Evolutionary conservation across 2,888 invertebrate genomes (phyloP).

Genomic region (Pristionchus arcanus): DNA sequence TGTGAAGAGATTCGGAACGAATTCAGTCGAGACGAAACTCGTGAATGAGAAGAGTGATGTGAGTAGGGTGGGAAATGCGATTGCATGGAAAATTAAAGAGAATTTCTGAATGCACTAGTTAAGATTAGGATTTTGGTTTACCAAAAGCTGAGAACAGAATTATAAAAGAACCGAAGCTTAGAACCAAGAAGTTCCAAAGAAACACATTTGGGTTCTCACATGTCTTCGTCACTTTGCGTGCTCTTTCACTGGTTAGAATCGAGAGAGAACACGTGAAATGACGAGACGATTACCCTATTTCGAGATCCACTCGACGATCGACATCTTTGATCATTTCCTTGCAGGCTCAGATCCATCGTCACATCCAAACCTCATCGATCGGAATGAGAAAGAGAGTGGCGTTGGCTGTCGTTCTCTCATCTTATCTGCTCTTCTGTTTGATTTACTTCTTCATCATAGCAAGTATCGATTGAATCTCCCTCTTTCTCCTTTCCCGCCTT

Average conservation of each 20-base stretch:
- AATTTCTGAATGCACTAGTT: background rate
- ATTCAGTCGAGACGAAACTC: conserved; percentile 55
- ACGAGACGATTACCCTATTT: background rate
- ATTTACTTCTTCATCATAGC: conserved; percentile 70
- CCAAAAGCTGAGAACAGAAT: no score
- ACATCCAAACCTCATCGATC: conserved; percentile 70
- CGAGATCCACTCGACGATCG: no score
- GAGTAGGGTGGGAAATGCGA: background rate
- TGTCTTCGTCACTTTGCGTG: background rate
- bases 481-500: background rate
- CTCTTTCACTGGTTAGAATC: no score
- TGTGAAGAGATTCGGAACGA: conserved; percentile 50
- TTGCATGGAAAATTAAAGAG: background rate
- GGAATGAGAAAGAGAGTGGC: conserved; percentile 74
- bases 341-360: conserved; percentile 67
- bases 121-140: background rate
- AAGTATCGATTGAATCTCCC: conserved; percentile 62
- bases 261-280: background rate
- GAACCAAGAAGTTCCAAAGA: background rate
- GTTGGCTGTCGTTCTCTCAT: conserved; percentile 65
- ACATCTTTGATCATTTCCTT: background rate
- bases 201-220: background rate
- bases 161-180: background rate
- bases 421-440: conserved; percentile 67
- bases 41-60: conserved; percentile 28